Evolutionary conservation across 2,888 invertebrate species (phyloP), one percentile per base, ranked within the genome.

Genomic region (Ceramica pisi): DNA sequence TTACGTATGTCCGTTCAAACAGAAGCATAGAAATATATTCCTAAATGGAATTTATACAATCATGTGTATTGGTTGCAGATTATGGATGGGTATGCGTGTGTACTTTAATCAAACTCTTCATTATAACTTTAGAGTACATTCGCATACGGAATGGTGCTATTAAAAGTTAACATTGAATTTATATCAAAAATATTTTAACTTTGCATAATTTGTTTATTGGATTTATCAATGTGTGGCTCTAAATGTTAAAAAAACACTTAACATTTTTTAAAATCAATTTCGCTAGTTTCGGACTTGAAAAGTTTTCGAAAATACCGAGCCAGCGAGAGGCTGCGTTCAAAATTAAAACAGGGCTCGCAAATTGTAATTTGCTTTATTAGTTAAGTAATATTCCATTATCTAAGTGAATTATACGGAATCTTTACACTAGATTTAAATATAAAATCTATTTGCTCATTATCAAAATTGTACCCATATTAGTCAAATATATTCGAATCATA

Each of bases 381-480:
- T 89, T 94, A 94, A 94, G 94, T 94, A 92, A 92, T 95, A 95
- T 95, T 95, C 95, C 95, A 95, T 95, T 94, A 93, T 90, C 92
- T 94, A 93, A 93, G 93, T 93, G 93, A 94, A 93, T 91, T 93
- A 90, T 94, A 91, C 91, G 90, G 89, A 91, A 89, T 86, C 88
- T 88, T 88, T 92, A 91, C 89, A 90, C 88, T 93, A 94, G 93
- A 90, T 90, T 89, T 92, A 92, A 91, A 93, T 93, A 91, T 94
- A 89, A 89, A 92, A 90, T 91, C 90, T 94, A 94, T 94, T 95
- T 95, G 95, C 95, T 95, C 95, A 95, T 93, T 92, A 92, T 92
- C 92, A 87, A 94, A 95, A 94, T 94, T 94, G 89, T 95, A 94
- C 91, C 92, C 91, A 88, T 91, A 89, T 90, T 94, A 94, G 94